A percentile compares a stretch with the other conserved stretches of the same genome.
Conservation (phyloP, 2,113 vertebrate species). For the Vidua chalybeata region DNA sequence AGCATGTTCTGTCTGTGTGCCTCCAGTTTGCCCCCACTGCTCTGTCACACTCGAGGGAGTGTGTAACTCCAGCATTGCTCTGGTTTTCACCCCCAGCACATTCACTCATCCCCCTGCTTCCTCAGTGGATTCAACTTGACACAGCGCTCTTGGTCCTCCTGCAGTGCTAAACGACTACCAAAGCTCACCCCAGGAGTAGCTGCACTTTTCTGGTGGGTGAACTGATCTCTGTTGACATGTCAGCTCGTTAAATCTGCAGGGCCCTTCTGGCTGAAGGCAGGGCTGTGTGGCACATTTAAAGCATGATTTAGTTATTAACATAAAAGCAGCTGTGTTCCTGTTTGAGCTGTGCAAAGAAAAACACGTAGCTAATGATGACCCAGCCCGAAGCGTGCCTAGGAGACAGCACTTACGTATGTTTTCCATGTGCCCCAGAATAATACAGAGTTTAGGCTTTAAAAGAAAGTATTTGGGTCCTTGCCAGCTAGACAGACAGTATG, state of each 20-base stretch:
- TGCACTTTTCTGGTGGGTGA: constrained; percentile 43
- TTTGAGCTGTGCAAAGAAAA: constrained; percentile 11
- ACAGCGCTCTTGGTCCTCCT: neutral
- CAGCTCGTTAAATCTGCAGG: constrained; percentile 44
- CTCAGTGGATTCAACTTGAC: neutral
- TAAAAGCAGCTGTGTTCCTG: constrained; percentile 44
- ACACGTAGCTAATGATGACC: neutral
- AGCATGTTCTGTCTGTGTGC: neutral
- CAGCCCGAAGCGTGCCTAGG: neutral
- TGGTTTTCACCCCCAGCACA: neutral
- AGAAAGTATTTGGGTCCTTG: constrained; percentile 49
- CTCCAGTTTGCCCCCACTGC: neutral
- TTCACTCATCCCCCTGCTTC: neutral
- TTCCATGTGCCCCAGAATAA: neutral
- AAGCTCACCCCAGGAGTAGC: neutral
- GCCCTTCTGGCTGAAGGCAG: constrained; percentile 3
- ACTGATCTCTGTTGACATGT: constrained; percentile 56
- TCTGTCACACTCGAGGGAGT: neutral
- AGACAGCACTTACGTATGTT: neutral
- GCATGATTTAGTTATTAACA: constrained; percentile 13
- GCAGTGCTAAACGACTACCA: neutral
- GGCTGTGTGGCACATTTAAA: neutral
- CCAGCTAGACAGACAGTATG: constrained; percentile 67
- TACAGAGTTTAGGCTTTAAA: constrained; percentile 13
- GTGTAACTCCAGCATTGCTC: neutral